phyloP scores from a whole-genome alignment of 2,797 vertebrate genomes.

The Eupleurogrammus muticus region DNA sequence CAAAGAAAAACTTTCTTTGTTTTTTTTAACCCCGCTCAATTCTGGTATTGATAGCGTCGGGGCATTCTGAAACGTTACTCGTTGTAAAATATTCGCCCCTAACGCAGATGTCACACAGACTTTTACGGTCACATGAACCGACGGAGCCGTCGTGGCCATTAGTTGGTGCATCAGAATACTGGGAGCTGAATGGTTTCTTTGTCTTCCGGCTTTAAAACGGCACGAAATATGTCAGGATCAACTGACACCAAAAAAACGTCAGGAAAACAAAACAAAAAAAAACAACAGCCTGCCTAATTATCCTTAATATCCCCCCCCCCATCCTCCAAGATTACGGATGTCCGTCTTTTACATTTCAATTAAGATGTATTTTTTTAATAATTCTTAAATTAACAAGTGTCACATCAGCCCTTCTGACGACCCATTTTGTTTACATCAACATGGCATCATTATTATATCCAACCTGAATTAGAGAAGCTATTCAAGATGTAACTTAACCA shows the following conservation, averaged over 20 bases:
- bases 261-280: not conserved
- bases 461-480: no score
- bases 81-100: slow-evolving; percentile 13
- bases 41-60: not conserved
- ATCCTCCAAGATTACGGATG: not conserved
- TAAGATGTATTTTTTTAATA: not conserved
- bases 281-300: not conserved
- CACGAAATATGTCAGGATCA: slow-evolving; percentile 27
- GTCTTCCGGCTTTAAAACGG: slow-evolving; percentile 22
- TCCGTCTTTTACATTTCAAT: not conserved
- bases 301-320: not conserved
- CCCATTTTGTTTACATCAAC: no score
- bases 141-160: slow-evolving; percentile 26
- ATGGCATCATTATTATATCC: no score
- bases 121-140: slow-evolving; percentile 46
- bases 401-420: no score
- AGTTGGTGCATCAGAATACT: slow-evolving; percentile 6
- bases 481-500: no score
- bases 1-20: not conserved
- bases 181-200: slow-evolving; percentile 44
- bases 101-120: slow-evolving; percentile 10
- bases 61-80: not conserved
- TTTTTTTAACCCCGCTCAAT: not conserved
- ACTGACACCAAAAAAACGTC: slow-evolving; percentile 9
- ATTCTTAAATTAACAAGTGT: not conserved